Evolutionary conservation across 1,140 invertebrate species (phyloP), one percentile per base, ranked within the genome.

Genomic region (Lepidurus packardi): DNA sequence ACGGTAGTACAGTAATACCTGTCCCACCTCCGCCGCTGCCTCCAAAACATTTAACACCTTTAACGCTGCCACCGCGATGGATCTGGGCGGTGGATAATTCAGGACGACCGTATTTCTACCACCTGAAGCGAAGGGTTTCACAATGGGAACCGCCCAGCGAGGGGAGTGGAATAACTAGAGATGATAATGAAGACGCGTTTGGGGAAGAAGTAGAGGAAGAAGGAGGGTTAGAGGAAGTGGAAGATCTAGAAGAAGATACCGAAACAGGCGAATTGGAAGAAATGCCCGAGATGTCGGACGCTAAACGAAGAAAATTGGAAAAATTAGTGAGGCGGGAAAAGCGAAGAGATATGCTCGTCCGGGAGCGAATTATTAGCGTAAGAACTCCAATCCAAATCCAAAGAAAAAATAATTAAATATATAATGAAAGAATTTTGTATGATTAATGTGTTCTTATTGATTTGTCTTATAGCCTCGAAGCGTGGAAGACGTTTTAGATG

Each of bases 61-160:
- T 89, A 0, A 90, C 91, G 82, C 83, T 98, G 73, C 95, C 95
- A 7, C 91, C 92, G 0, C 90, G 92, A 83, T 98, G 96, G 95
- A 93, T 93, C 82, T 92, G 90, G 82, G 91, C 93, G 0, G 88
- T 90, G 73, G 94, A 96, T 84, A 83, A 87, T 24, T 90, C 93
- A 73, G 95, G 95, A 1, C 87, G 94, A 79, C 89, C 90, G 0
- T 98, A 97, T 84, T 98, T 97, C 86, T 98, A 97, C 85, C 94
- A 98, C 84, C 86, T 92, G 0, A 91, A 91, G 81, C 90, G 92
- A 41, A 89, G 94, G 77, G 88, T 92, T 82, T 90, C 94, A 2
- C 95, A 97, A 83, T 98, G 96, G 96, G 87, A 92, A 78, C 93
- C 93, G 42, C 95, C 95, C 0, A 80, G 80, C 9, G 75, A 78